Evolutionary conservation across 2,797 vertebrate species (phyloP), one percentile per base, ranked within the genome.

Genomic region (Steatocranus sp.): DNA sequence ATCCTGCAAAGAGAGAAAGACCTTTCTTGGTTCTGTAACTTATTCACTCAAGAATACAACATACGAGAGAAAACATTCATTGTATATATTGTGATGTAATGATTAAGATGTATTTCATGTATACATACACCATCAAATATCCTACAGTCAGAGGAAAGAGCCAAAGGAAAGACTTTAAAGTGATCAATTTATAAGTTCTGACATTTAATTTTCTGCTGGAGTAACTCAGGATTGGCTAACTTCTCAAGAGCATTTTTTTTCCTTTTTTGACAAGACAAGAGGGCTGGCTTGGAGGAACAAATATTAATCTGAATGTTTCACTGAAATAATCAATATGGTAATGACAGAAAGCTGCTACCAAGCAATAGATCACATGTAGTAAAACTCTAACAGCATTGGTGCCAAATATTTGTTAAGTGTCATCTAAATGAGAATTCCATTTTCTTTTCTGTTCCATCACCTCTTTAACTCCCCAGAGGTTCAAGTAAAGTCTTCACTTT

Each of bases 151-250:
- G 17, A 56, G 58, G 11, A 75, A 80, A 41, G 46, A 25, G 49
- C 34, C 66, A 27, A 74, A 51, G 20, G 56, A 77, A 23, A 30
- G 23, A 58, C 3, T 73, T 51, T 5, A 46, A 82, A 50, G 23
- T 25, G 25, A 36, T 81, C 36, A 3, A 83, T 50, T 66, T 61
- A 53, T 63, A 76, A 73, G 30, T 23, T 36, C 20, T 83, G 85
- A 76, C 80, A 76, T 74, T 81, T 53, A 79, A 85, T 83, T 85
- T 53, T 83, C 75, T 86, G 74, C 79, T 53, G 75, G 34, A 83
- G 76, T 86, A 80, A 79, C 25, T 82, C 49, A 56, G 17, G 3
- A 30, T 80, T 70, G 30, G 8, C 48, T 25, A 20, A 68, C 38
- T 54, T 76, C 58, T 78, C 70, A 76, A 70, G 7, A 58, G 8